Evolutionary conservation across 2,797 vertebrate species (phyloP).

Genomic region (Sebastes taczanowskii): DNA sequence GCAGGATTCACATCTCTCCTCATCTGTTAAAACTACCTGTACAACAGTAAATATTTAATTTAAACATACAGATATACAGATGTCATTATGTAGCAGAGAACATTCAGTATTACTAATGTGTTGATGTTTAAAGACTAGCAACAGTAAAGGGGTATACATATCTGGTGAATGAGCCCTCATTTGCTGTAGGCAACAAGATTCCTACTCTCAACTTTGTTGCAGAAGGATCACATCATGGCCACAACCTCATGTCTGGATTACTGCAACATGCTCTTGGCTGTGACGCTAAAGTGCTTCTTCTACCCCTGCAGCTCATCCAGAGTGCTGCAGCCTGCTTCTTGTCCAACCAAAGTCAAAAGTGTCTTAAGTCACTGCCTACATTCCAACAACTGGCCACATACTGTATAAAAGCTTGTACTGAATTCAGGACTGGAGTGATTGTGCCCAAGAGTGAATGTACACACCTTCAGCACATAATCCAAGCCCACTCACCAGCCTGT

Average conservation of each 20-base stretch:
- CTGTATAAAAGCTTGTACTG: not conserved
- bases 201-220: not conserved
- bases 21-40: not conserved
- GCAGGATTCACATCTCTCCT: not conserved
- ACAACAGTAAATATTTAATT: not conserved
- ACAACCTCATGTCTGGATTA: conserved; percentile 27
- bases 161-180: not conserved
- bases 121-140: not conserved
- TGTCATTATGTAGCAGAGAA: not conserved
- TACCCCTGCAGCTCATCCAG: conserved; percentile 23
- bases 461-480: conserved; percentile 3
- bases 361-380: conserved; percentile 19
- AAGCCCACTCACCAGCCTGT: conserved; percentile 5
- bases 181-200: conserved; percentile 8
- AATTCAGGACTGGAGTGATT: not conserved
- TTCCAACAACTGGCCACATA: not conserved
- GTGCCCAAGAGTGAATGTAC: not conserved
- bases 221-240: conserved; percentile 25
- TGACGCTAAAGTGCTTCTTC: conserved; percentile 24
- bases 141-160: not conserved
- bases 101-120: not conserved
- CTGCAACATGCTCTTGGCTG: conserved; percentile 29
- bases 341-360: conserved; percentile 27
- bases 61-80: not conserved
- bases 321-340: conserved; percentile 5